These are phyloP conservation scores for Falco naumanni DNA, from an alignment of 2,797 vertebrate genomes.

Conservation along the genomic window DNA sequence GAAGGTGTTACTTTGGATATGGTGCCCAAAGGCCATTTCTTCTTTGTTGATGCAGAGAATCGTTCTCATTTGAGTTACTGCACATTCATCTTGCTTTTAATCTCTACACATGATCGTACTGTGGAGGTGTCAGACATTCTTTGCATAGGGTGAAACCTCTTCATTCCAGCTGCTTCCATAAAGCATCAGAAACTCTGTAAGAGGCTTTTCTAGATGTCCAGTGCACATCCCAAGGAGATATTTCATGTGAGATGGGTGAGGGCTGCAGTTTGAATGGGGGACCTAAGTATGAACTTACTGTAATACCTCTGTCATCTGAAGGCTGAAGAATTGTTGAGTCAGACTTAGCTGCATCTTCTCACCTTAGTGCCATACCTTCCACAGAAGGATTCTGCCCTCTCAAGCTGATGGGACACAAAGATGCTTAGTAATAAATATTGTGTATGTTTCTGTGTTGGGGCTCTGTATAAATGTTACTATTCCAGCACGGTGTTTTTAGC, in stretches of 20 bases:
- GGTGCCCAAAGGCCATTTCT: background rate
- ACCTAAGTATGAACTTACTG: background rate
- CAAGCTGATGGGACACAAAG: background rate
- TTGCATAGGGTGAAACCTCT: background rate
- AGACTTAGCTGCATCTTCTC: background rate
- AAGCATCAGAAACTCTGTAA: background rate
- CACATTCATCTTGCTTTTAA: background rate
- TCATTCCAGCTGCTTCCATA: background rate
- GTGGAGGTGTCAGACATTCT: background rate
- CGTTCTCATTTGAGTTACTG: background rate
- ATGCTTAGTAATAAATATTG: background rate
- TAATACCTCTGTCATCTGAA: background rate
- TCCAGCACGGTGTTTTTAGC: background rate
- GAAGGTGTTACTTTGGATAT: background rate
- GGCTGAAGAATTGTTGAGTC: background rate
- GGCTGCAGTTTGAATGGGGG: background rate
- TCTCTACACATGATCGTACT: background rate
- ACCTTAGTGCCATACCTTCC: background rate
- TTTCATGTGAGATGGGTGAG: background rate
- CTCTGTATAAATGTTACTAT: background rate
- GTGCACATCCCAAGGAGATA: background rate
- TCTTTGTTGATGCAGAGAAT: background rate
- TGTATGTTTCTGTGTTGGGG: background rate
- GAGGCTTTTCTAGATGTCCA: background rate
- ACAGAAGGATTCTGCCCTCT: background rate